Percentiles rank a stretch among this genome's conserved stretches.
Conservation (phyloP, 2,888 invertebrate genomes). For the Synergus japonicus region DNA sequence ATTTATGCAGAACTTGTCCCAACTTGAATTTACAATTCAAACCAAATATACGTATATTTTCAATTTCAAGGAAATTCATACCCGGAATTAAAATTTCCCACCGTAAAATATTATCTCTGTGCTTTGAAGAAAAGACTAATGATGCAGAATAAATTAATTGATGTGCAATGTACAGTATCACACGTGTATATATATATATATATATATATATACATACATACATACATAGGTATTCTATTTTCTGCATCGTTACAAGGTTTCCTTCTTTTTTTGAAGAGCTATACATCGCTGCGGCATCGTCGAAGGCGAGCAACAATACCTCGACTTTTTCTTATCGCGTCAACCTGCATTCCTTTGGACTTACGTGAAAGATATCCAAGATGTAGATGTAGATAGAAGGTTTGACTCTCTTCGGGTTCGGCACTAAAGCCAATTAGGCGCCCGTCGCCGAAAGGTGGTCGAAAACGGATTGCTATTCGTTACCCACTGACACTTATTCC, state of each 20-base stretch:
- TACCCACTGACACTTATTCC: constrained; percentile 39
- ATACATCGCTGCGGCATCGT: constrained; percentile 3
- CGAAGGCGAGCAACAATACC: constrained; percentile 49
- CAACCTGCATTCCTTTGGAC: constrained; percentile 53
- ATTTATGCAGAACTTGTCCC: neutral
- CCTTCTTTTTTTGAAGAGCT: constrained; percentile 26
- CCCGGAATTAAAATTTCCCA: neutral
- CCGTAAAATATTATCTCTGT: too few species aligned
- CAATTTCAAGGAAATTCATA: neutral
- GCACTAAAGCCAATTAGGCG: constrained; percentile 56
- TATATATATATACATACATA: neutral
- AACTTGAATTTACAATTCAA: neutral
- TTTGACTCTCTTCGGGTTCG: constrained; percentile 46
- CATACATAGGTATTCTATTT: neutral
- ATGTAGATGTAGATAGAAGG: constrained; percentile 56
- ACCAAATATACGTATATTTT: neutral
- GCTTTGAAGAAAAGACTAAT: neutral
- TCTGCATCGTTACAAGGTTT: constrained; percentile 13
- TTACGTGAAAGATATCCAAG: constrained; percentile 53
- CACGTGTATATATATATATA: neutral
- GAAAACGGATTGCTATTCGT: constrained; percentile 38
- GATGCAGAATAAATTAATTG: neutral
- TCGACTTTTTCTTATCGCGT: constrained; percentile 50
- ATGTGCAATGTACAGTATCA: neutral
- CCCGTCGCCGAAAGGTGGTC: constrained; percentile 46